Evolutionary conservation across 2,888 invertebrate species (phyloP), one percentile per base, ranked within the genome.

Genomic region (Tetramorium bicarinatum): DNA sequence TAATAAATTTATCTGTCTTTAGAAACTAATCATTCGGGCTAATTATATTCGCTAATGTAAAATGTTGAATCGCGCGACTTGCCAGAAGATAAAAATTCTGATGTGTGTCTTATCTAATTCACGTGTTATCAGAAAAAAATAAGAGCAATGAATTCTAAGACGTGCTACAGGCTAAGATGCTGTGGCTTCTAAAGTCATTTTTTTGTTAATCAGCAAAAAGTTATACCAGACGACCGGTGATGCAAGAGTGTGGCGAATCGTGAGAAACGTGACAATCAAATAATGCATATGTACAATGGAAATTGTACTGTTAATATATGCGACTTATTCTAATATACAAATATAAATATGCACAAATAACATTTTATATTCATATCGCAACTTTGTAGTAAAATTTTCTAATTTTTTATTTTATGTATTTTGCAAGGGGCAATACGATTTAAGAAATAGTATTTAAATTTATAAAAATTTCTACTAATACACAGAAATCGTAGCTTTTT

Each of bases 191-290:
- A n/a, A 18, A 29, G 49, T 49, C 34, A 64, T 49, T 66, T 64
- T 56, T 72, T 44, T 3, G 34, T 56, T 59, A 25, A 82, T 76
- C 64, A 61, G 21, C 18, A 11, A 67, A 83, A 52, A 79, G 9
- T 54, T 34, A 77, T 44, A 47, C 21, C 54, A 29, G n/a, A 52
- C 21, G n/a, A 34, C 9, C 41, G 11, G n/a, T 49, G 21, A 29
- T 49, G 21, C 25, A 47, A 15, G n/a, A 49, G 56, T 34, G 29
- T 34, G 29, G 29, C 81, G 80, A 86, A 88, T 81, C 62, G 56
- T 54, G 49, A 77, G 74, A 72, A 71, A 34, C 61, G 54, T 41
- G n/a, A 80, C 62, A 64, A 75, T 61, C 47, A 69, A 77, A 77
- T 83, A 44, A 11, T 71, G 49, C 74, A 49, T 66, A 64, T 77